These are phyloP conservation scores for Smithornis capensis DNA, from an alignment of 2,113 vertebrate species.

Conservation along the genomic window DNA sequence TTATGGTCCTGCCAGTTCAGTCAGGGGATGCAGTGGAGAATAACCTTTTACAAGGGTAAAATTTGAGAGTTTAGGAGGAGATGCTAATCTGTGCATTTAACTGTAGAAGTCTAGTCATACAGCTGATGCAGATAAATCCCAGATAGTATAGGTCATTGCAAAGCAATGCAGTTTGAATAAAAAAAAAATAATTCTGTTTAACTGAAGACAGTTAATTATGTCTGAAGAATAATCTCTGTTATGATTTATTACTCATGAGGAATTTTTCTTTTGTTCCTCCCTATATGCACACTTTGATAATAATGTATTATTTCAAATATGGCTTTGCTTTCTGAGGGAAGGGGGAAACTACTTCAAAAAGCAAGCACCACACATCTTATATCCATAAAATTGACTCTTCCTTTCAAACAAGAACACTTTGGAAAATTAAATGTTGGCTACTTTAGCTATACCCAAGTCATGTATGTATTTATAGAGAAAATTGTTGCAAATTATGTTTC, in stretches of 20 bases:
- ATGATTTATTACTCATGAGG: not conserved
- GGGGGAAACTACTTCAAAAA: not conserved
- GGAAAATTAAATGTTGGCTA: not conserved
- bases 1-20: not conserved
- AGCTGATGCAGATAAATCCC: not conserved
- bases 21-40: not conserved
- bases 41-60: not conserved
- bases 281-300: not conserved
- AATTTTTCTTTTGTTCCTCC: not conserved
- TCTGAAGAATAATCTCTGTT: not conserved
- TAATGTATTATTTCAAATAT: not conserved
- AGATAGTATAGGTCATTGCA: not conserved
- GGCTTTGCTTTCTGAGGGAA: not conserved
- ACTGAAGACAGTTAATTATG: not conserved
- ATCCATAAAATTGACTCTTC: not conserved
- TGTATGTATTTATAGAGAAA: not conserved
- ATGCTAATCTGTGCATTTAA: not conserved
- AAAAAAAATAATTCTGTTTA: not conserved
- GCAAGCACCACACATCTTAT: not conserved
- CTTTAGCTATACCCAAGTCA: not conserved
- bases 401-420: not conserved
- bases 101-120: not conserved
- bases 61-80: not conserved
- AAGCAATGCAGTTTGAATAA: not conserved
- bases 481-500: not conserved